Percentiles rank a stretch among this genome's conserved stretches.
These are phyloP conservation scores for Trichopoda pennipes DNA, from an alignment of 2,888 invertebrate species.

Conservation along the genomic window DNA sequence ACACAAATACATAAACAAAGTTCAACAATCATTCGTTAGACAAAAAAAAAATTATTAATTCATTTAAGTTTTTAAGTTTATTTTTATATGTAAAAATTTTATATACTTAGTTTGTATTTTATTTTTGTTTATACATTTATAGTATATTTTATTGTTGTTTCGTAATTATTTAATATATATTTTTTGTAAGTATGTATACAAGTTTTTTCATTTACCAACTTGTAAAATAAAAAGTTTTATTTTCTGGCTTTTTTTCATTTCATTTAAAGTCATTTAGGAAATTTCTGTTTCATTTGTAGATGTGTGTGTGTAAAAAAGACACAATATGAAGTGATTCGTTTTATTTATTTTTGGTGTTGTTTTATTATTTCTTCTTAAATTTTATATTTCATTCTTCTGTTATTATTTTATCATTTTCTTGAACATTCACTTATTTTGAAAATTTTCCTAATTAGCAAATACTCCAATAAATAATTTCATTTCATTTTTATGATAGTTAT, in stretches of 20 bases:
- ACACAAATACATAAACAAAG: conserved; percentile 48
- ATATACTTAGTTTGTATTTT: conserved; percentile 4
- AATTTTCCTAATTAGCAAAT: conserved; percentile 6
- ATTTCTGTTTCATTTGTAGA: conserved; percentile 61
- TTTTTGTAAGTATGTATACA: conserved; percentile 4
- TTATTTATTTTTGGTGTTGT: conserved; percentile 55
- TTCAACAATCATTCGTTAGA: conserved; percentile 47
- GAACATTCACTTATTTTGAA: neutral
- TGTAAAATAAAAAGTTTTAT: conserved; percentile 26
- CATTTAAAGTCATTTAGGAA: conserved; percentile 66
- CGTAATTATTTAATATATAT: conserved; percentile 20
- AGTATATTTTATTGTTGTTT: conserved; percentile 44
- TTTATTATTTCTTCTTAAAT: conserved; percentile 31
- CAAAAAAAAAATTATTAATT: conserved; percentile 40
- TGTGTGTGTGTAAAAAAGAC: conserved; percentile 62
- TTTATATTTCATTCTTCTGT: conserved; percentile 6
- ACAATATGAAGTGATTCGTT: conserved; percentile 58
- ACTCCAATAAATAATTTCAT: conserved; percentile 10
- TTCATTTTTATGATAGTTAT: neutral
- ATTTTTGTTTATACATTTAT: conserved; percentile 37
- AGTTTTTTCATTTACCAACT: conserved; percentile 42
- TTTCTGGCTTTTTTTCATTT: conserved; percentile 3
- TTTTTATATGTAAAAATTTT: conserved; percentile 41
- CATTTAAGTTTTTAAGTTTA: conserved; percentile 31
- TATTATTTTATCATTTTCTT: neutral